Evolutionary conservation across 2,888 invertebrate species (phyloP).

Genomic region (Automeris io): DNA sequence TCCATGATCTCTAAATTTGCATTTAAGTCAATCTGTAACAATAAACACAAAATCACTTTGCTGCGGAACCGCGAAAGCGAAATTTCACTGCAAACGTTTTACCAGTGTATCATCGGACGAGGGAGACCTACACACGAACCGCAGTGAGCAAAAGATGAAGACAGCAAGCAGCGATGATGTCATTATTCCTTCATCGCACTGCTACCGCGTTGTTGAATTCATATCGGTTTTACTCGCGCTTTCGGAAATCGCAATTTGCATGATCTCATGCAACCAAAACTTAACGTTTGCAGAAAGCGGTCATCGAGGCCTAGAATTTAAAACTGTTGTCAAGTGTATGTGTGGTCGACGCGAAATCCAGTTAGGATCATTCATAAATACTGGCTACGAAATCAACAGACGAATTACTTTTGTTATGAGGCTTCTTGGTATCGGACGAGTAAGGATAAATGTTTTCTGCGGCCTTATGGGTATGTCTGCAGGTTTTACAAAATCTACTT

Average conservation of each 20-base stretch:
- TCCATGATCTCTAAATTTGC: too few species aligned
- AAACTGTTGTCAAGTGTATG: slow-evolving; percentile 13
- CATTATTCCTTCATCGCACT: neutral
- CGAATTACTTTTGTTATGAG: slow-evolving; percentile 25
- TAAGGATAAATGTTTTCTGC: slow-evolving; percentile 27
- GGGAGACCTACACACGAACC: neutral
- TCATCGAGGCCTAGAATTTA: slow-evolving; percentile 18
- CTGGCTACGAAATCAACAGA: slow-evolving; percentile 25
- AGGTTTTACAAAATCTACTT: slow-evolving; percentile 11
- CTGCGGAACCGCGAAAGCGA: too few species aligned
- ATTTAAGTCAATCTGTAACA: too few species aligned
- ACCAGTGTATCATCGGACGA: neutral
- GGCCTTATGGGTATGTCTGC: slow-evolving; percentile 2
- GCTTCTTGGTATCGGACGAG: slow-evolving; percentile 23
- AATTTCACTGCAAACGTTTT: too few species aligned
- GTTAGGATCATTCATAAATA: slow-evolving; percentile 13
- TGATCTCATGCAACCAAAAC: slow-evolving; percentile 10
- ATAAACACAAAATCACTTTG: too few species aligned
- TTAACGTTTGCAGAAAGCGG: slow-evolving; percentile 17
- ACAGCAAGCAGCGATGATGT: neutral
- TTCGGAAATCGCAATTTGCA: neutral
- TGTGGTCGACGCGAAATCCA: slow-evolving; percentile 13
- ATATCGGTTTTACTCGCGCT: neutral
- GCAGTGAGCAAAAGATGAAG: neutral
- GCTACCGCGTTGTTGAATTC: slow-evolving; percentile 1